Evolutionary conservation across 1,140 invertebrate genomes (phyloP), one percentile per base, ranked within the genome.

Genomic region (Aphaenogaster rudis): DNA sequence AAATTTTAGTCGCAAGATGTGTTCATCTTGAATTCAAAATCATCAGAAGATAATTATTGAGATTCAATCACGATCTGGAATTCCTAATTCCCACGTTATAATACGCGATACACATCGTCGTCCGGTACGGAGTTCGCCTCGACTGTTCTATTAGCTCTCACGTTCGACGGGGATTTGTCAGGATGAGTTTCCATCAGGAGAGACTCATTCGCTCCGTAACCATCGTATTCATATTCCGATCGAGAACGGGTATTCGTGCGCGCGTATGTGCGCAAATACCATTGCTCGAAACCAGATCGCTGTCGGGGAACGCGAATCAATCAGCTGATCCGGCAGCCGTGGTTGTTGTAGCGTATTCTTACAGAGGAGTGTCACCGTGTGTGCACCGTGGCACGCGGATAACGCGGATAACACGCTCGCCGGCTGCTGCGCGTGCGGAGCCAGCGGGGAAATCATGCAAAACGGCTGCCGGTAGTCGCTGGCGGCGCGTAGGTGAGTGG

Each of bases 311-410:
- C 21, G 50, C 52, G 69, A 52, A 85, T 84, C 71, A 64, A 90
- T 90, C 89, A 90, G 88, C 85, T 90, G 89, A 90, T 90, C 86
- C 69, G 57, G 74, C 64, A 88, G 45, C 66, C 84, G 87, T 80
- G 87, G 88, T 86, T 76, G 52, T 82, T 77, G 64, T 21, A 67
- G 79, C 66, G 48, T 67, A 82, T 87, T 87, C 86, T 84, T 87
- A 52, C 17, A 54, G 45, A 61, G 82, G 63, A 79, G 87, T 86
- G 87, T 80, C 87, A 67, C 82, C 74, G 82, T 66, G 45, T 48
- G 74, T 21, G 50, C 74, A 21, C 74, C 48, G 57, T 64, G 82
- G 66, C 66, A 84, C 50, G 80, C 80, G 69, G 82, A 82, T 64
- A 74, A 81, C 54, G 57, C 64, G 84, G 45, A 86, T 79, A 67